Percentiles rank a stretch among this genome's conserved stretches.
Evolutionary conservation across 35 echinoderm and acorn worm genomes (phyloP).

Genomic region (Heliocidaris tuberculata): DNA sequence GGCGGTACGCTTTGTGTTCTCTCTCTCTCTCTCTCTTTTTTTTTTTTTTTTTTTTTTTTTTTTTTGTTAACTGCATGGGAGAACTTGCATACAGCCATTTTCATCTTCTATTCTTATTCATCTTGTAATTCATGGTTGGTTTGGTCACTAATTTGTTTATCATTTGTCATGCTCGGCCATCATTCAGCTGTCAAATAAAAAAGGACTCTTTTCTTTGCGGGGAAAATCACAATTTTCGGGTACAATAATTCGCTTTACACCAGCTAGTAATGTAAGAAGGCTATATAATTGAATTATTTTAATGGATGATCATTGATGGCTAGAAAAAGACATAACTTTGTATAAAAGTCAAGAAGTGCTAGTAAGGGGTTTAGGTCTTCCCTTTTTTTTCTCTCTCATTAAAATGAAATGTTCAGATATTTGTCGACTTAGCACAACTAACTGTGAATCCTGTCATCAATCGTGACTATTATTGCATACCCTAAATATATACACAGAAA

Average conservation of each 20-base stretch:
- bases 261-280: background rate
- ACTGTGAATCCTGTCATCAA: no score
- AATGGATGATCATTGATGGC: background rate
- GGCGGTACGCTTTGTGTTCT: background rate
- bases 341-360: background rate
- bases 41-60: no score
- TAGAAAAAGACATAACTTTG: background rate
- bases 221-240: background rate
- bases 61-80: background rate
- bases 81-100: background rate
- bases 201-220: background rate
- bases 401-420: no score
- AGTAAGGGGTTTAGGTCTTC: no score
- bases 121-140: background rate
- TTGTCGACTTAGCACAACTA: no score
- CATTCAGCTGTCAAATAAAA: background rate
- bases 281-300: background rate
- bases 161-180: background rate
- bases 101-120: background rate
- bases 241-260: background rate
- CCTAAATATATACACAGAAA: no score
- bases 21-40: no score
- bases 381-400: no score
- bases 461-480: no score
- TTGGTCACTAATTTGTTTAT: background rate